A percentile compares a stretch with the other conserved stretches of the same genome.
These are phyloP conservation scores for Pycnonotus jocosus DNA, from an alignment of 2,113 vertebrate species.

Conservation along the genomic window DNA sequence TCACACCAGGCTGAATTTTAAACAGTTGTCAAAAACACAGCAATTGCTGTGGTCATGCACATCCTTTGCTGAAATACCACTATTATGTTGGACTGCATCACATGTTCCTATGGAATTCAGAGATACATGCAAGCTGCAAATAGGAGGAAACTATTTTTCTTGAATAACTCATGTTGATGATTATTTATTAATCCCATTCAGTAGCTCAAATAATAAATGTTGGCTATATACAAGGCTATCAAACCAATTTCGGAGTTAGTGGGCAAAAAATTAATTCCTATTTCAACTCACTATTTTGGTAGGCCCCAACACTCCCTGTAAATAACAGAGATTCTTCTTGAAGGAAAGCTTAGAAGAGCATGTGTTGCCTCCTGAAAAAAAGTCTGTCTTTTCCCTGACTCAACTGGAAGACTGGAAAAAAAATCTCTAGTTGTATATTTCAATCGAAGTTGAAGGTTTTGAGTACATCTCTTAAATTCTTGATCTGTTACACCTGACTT, in stretches of 20 bases:
- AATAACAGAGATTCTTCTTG: background rate
- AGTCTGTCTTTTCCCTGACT: background rate
- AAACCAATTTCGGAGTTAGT: background rate
- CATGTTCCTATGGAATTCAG: background rate
- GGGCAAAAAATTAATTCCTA: background rate
- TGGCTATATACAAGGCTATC: background rate
- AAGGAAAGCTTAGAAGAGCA: background rate
- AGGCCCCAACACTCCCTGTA: background rate
- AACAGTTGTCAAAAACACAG: background rate
- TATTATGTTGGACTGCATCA: background rate
- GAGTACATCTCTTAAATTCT: background rate
- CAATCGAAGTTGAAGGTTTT: background rate
- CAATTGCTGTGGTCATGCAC: background rate
- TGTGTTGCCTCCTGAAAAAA: background rate
- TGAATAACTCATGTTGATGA: background rate
- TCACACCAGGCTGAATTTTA: background rate
- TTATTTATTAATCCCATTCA: background rate
- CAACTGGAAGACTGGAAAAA: background rate
- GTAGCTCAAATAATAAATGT: background rate
- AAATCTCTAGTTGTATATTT: background rate
- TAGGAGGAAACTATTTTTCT: background rate
- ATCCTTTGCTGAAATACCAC: background rate
- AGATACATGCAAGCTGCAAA: background rate
- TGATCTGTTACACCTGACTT: background rate
- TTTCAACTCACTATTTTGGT: background rate